phyloP scores from a whole-genome alignment of 2,113 vertebrate genomes.

The Sisor rabdophorus region DNA sequence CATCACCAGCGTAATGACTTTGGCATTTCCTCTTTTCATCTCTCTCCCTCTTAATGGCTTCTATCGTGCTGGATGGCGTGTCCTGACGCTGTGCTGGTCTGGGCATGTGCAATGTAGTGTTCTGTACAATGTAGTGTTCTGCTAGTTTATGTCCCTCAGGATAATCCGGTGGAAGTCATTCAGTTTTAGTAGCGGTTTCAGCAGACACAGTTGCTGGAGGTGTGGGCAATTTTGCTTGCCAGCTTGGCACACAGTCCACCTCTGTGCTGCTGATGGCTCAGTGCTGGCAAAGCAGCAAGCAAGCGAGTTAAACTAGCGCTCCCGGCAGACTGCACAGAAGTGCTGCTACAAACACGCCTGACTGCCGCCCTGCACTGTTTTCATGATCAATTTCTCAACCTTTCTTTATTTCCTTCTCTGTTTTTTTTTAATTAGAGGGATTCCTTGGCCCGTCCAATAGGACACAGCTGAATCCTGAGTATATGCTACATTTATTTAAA shows the following conservation, averaged over 20 bases:
- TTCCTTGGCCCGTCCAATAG: background rate
- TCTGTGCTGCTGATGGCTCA: slow-evolving; percentile 25
- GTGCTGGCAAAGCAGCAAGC: slow-evolving; percentile 33
- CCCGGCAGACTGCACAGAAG: slow-evolving; percentile 19
- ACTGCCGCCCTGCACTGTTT: background rate
- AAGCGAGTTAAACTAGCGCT: slow-evolving; percentile 23
- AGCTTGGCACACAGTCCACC: slow-evolving; percentile 5
- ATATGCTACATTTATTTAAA: slow-evolving; percentile 6
- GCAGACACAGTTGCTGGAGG: slow-evolving; percentile 20
- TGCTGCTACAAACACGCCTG: slow-evolving; percentile 16
- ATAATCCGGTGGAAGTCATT: background rate
- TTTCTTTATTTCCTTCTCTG: background rate
- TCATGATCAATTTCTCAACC: background rate
- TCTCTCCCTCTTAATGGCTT: slow-evolving; percentile 23
- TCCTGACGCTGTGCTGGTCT: background rate
- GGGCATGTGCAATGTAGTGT: background rate
- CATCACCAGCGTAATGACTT: slow-evolving; percentile 67
- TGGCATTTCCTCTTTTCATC: slow-evolving; percentile 57
- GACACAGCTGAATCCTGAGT: background rate
- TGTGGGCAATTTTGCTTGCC: slow-evolving; percentile 17
- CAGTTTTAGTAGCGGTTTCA: background rate
- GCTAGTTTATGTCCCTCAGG: background rate
- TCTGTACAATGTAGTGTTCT: too few relatives aligned
- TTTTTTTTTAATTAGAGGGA: slow-evolving; percentile 11
- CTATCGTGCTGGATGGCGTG: background rate